phyloP scores from a whole-genome alignment of 2,113 vertebrate genomes.

The Solenodon paradoxus region DNA sequence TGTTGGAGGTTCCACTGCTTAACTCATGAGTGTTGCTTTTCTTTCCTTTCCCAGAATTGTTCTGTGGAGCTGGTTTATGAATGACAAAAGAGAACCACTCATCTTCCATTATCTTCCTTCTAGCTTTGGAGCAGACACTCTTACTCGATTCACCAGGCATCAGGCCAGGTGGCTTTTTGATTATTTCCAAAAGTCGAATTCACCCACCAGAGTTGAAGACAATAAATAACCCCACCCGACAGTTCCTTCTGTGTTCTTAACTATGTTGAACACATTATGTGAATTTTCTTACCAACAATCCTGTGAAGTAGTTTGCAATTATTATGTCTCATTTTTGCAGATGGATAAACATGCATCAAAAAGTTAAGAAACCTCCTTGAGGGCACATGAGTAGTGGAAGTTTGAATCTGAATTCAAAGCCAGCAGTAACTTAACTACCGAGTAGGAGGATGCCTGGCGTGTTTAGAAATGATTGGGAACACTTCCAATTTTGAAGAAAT shows the following conservation, averaged over 20 bases:
- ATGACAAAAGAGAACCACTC: not conserved
- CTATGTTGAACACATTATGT: not conserved
- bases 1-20: not conserved
- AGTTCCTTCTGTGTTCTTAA: not conserved
- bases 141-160: conserved; percentile 14
- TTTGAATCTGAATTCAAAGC: not conserved
- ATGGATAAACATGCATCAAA: not conserved
- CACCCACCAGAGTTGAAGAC: not conserved
- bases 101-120: not conserved
- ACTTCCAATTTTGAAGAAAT: not conserved
- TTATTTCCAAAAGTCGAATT: conserved; percentile 44
- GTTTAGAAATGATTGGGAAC: not conserved
- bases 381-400: not conserved
- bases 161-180: conserved; percentile 43
- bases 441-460: not conserved
- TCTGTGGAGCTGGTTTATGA: not conserved
- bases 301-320: not conserved
- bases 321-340: not conserved
- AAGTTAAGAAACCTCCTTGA: not conserved
- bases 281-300: not conserved
- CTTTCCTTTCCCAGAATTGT: not conserved
- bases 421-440: too few relatives aligned
- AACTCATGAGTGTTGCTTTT: not conserved
- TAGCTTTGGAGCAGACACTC: not conserved
- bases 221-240: not conserved